phyloP scores from a whole-genome alignment of 2,113 vertebrate species.

The Mesoclemmys tuberculata region DNA sequence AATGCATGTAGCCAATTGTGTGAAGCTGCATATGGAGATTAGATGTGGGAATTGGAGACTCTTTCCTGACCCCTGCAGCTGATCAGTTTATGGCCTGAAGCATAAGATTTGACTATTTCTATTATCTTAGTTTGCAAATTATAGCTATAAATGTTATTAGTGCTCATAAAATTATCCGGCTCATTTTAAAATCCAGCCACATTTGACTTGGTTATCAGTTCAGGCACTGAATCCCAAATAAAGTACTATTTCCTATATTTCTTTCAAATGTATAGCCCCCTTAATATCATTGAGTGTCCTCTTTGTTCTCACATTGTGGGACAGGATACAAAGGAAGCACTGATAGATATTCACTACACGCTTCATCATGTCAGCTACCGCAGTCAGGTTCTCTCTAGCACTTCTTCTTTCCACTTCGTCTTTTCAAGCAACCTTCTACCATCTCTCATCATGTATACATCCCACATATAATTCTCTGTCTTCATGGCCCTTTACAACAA shows the following conservation, averaged over 20 bases:
- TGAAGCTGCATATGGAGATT: not conserved
- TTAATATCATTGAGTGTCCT: not conserved
- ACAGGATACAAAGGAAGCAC: too few species aligned
- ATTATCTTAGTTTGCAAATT: not conserved
- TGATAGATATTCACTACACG: not conserved
- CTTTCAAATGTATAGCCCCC: slow-evolving; percentile 29
- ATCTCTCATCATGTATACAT: not conserved
- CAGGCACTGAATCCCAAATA: not conserved
- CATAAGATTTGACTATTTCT: not conserved
- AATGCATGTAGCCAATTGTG: not conserved
- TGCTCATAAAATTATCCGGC: not conserved
- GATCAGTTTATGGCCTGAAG: not conserved
- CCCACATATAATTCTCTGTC: not conserved
- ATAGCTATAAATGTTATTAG: not conserved
- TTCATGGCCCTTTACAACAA: not conserved
- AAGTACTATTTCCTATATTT: slow-evolving; percentile 17
- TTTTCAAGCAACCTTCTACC: not conserved
- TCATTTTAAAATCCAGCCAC: slow-evolving; percentile 3
- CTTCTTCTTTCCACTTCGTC: not conserved
- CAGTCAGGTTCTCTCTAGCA: not conserved
- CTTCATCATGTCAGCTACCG: not conserved
- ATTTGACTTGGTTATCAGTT: slow-evolving; percentile 12
- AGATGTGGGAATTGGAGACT: not conserved
- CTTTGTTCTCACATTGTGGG: not conserved
- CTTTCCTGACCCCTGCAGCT: not conserved